Evolutionary conservation across 2,888 invertebrate species (phyloP), one percentile per base, ranked within the genome.

Genomic region (Arctia plantaginis): DNA sequence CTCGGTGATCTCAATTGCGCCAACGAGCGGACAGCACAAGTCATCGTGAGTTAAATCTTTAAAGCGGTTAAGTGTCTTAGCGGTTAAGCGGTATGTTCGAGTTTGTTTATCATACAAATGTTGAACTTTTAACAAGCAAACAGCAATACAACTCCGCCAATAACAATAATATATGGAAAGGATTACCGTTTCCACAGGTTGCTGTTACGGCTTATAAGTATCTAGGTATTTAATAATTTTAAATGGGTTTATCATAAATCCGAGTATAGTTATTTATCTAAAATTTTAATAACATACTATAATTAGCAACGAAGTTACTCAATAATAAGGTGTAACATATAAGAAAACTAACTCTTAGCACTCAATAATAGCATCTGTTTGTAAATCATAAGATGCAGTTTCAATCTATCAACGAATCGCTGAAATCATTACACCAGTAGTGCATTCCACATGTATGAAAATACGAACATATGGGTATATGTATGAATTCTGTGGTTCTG

Each of bases 21-120:
- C 93, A 93, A 94, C 93, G 89, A 92, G 90, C 88, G 87, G 86
- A 89, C 88, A 85, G 88, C 87, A 89, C 90, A 88, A 92, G 89
- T 92, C 93, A 92, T 92, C 91, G 91, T 92, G 93, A 93, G 93
- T 94, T 92, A 92, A 92, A 91, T 89, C 90, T 91, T 93, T 92
- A 90, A 88, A 89, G 88, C 86, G 82, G 81, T 81, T 82, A 77
- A 81, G 79, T 69, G 77, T 33, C 44, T 71, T 64, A 55, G n/a
- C 51, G 51, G 51, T n/a, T 55, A n/a, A n/a, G 51, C 44, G n/a
- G 41, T 47, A 33, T 27, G n/a, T 12, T 39, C 18, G 69, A 69
- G 51, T 55, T 55, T 55, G 47, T 33, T 15, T 41, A 47, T 7
- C 67, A 30, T 33, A 33, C 30, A 69, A 39, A 69, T 39, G n/a